Conservation (phyloP, 2,888 invertebrate genomes). For the Phyllotreta striolata region DNA sequence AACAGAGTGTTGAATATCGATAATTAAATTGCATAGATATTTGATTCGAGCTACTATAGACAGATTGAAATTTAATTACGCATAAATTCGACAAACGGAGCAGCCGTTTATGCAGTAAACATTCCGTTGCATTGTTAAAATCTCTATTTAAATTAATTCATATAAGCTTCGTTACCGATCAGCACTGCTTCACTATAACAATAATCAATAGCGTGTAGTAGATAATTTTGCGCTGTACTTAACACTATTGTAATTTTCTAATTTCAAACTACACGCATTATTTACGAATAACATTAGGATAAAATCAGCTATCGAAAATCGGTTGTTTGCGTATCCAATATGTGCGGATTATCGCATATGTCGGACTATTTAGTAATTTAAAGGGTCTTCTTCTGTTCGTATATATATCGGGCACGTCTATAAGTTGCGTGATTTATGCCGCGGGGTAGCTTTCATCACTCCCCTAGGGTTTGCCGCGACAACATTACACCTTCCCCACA, state of each 20-base stretch:
- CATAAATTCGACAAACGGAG: slow-evolving; percentile 17
- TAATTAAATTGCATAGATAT: slow-evolving; percentile 33
- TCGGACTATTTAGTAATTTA: slow-evolving; percentile 33
- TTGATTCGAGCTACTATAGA: slow-evolving; percentile 34
- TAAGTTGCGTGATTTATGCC: slow-evolving; percentile 50
- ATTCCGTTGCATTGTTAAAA: not conserved
- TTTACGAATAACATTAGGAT: slow-evolving; percentile 7
- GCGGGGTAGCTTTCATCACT: slow-evolving; percentile 52
- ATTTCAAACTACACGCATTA: not conserved
- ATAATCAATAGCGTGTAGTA: no score
- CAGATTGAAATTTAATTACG: slow-evolving; percentile 32
- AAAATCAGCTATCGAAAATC: not conserved
- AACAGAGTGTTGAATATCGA: slow-evolving; percentile 18
- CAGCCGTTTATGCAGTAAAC: not conserved
- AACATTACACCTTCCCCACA: slow-evolving; percentile 52
- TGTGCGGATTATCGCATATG: slow-evolving; percentile 27
- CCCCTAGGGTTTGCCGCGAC: slow-evolving; percentile 49
- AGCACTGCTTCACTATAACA: not conserved
- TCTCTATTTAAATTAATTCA: slow-evolving; percentile 3
- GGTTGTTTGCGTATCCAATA: no score
- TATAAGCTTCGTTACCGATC: slow-evolving; percentile 10
- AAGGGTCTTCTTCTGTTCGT: slow-evolving; percentile 25
- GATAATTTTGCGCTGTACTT: no score
- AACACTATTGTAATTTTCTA: slow-evolving; percentile 5
- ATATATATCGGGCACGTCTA: slow-evolving; percentile 31